Evolutionary conservation across 1,140 invertebrate genomes (phyloP).

Genomic region (Ostrea edulis): DNA sequence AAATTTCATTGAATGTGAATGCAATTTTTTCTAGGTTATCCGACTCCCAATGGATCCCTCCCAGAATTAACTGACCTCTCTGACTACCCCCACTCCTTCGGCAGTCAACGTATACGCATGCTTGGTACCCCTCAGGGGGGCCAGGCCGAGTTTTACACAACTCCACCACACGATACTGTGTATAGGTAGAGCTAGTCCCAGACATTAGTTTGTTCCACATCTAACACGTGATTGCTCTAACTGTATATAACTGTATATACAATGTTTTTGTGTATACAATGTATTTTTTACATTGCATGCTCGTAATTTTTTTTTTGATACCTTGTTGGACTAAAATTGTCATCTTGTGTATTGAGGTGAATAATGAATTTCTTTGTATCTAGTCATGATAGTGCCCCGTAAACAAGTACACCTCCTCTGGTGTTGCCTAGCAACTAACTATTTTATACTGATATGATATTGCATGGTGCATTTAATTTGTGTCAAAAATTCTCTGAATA

Average conservation of each 20-base stretch:
- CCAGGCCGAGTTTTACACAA: conserved; percentile 51
- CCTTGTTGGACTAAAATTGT: conserved; percentile 2
- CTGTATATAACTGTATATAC: neutral
- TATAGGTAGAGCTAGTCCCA: conserved; percentile 70
- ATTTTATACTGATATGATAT: conserved; percentile 18
- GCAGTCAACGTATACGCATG: conserved; percentile 52
- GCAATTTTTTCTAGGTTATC: conserved; percentile 49
- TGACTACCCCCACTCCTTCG: conserved; percentile 58
- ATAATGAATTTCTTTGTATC: neutral
- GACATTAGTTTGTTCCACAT: neutral
- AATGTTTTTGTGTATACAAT: neutral
- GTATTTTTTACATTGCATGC: neutral
- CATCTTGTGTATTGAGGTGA: conserved; percentile 15
- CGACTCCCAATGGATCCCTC: conserved; percentile 50
- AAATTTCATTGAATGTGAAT: neutral
- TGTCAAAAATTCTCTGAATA: neutral
- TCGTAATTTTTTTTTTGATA: neutral
- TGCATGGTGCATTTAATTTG: conserved; percentile 22
- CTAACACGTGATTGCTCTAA: conserved; percentile 22
- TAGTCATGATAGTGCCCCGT: conserved; percentile 3
- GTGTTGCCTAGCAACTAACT: neutral
- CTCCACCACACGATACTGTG: conserved; percentile 64
- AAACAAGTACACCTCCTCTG: neutral
- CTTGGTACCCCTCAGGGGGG: conserved; percentile 58
- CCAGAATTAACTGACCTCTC: conserved; percentile 63